These are phyloP conservation scores for Sorex fumeus DNA, from an alignment of 2,113 vertebrate species.

Conservation along the genomic window DNA sequence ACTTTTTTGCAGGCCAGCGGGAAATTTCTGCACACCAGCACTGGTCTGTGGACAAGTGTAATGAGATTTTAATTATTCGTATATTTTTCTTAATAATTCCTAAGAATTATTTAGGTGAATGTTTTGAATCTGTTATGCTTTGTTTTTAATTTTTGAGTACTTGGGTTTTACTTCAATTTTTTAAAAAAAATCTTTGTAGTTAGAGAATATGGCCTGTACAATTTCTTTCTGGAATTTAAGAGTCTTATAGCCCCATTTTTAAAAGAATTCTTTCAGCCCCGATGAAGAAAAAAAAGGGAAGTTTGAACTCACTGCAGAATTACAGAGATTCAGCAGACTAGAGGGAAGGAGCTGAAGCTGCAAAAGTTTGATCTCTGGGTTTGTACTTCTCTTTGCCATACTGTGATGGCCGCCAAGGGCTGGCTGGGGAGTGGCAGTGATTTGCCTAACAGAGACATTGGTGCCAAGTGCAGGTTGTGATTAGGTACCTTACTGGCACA, in stretches of 20 bases:
- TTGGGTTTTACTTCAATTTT: constrained; percentile 6
- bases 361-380: background rate
- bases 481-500: background rate
- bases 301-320: background rate
- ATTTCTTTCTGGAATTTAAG: constrained; percentile 21
- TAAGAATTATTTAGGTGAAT: constrained; percentile 27
- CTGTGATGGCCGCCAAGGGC: background rate
- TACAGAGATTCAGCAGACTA: background rate
- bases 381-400: background rate
- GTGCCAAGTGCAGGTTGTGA: constrained; percentile 1
- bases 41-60: background rate
- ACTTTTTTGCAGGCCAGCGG: too few relatives aligned
- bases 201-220: background rate
- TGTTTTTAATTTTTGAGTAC: constrained; percentile 36
- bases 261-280: background rate
- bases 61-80: background rate
- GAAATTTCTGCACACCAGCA: too few relatives aligned
- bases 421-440: background rate
- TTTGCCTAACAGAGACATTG: background rate
- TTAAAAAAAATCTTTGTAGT: background rate
- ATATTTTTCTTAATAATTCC: constrained; percentile 35
- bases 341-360: background rate
- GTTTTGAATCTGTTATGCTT: background rate
- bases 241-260: constrained; percentile 1
- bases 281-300: background rate